Base-by-base conservation (phyloP, 2,113 vertebrate species). In the Notarius lentiginosus region DNA sequence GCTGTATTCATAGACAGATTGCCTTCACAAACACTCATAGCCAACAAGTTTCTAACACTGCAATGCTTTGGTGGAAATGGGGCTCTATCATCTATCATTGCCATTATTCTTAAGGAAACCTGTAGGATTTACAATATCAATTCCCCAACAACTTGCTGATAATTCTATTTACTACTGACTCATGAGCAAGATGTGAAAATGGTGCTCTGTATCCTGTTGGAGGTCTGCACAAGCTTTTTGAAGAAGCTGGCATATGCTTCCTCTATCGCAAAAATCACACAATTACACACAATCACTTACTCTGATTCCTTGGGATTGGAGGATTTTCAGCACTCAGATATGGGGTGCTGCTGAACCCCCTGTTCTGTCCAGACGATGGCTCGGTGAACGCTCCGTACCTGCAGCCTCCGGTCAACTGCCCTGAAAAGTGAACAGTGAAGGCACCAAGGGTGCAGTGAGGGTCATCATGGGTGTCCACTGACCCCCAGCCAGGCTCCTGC, bases 361-460 rank as follows among this genome's bases (percentile, higher is more conserved):
- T 94, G n/a, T 96, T 91, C 89, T 99, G 97, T 88, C 93, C 91
- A 0, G 95, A 87, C 9, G 96, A 86, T 77, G 95, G 92, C 61
- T 95, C 96, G 2, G 95, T 96, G 86, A 97, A 98, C 27, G 97
- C 92, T 7, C 97, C 97, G 18, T 97, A 97, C 90, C 97, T 96
- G 90, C 97, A 98, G 85, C 97, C 96, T 1, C 97, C 97, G 0
- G 97, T 97, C 83, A 99, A 96, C 92, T 99, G 98, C 27, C 98
- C 97, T 0, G 98, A 97, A 95, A 99, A 98, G 93, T 99, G 98
- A 24, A 99, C 96, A 0, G 98, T 99, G 94, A 99, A 99, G 92
- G 98, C 98, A 94, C 98, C 99, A 70, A 98, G 91, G 88, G 95
- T 93, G 86, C 97, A 98, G 89, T 99, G 97, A 56, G 94, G 94